Base-by-base conservation (phyloP, 2,113 vertebrate species). In the Caranx ignobilis region DNA sequence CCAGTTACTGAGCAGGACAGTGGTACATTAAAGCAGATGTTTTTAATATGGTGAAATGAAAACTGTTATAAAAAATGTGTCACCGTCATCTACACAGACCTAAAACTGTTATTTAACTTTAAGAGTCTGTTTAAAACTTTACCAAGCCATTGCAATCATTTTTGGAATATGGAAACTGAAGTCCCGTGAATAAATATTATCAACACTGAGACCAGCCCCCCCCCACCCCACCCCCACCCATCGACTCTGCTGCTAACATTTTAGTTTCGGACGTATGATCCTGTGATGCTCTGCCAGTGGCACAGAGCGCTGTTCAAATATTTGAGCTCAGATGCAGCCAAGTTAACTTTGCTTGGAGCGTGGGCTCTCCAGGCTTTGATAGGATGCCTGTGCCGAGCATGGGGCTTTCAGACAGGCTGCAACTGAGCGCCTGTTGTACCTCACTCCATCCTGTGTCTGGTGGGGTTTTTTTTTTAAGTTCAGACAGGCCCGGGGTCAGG, bases 241-340 rank as follows among this genome's bases (percentile, higher is more conserved):
- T 63, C 57, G 19, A 62, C 64, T 67, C 48, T 57, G 11, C 48
- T 41, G 69, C 39, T 10, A 64, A 26, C 21, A 65, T 75, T 86
- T 84, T 67, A 75, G 59, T 87, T 82, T 88, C 84, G 83, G 80
- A 89, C 37, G 12, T 69, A 11, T 18, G 67, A 70, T 67, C 61
- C 76, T 91, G 85, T 92, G 92, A 91, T 84, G 76, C 74, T 54
- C 48, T 87, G 87, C 91, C 92, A 93, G 72, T 62, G 16, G 85
- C 62, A 79, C 70, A 71, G 47, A 84, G 81, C 77, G 9, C 85
- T 82, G 71, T 82, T 85, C 89, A 93, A 91, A 92, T 91, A 93
- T 91, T 93, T 92, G 91, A 76, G 71, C 77, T 77, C 56, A 15
- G 68, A 65, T 6, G 37, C 63, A 18, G 90, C 91, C 91, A 89